These are phyloP conservation scores for Molanna angustata DNA, from an alignment of 2,888 invertebrate genomes.

Conservation along the genomic window DNA sequence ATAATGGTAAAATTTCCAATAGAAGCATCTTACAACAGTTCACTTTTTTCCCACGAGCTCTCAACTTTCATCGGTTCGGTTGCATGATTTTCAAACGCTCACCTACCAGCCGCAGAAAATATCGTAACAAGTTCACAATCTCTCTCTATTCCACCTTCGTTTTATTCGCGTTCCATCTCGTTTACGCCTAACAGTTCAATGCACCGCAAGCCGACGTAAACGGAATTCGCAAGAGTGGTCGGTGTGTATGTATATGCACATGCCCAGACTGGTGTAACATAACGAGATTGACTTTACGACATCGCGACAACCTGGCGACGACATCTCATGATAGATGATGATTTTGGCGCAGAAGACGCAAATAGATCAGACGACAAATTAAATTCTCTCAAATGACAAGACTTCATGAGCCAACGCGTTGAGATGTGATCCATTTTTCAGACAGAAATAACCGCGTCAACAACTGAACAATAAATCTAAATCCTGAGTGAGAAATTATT, in stretches of 20 bases:
- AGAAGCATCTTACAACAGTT: background rate
- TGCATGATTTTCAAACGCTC: conserved; percentile 23
- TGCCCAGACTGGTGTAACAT: background rate
- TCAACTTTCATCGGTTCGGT: conserved; percentile 25
- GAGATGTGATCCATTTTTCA: no score
- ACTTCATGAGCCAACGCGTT: no score
- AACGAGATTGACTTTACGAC: conserved; percentile 1
- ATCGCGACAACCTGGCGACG: conserved; percentile 4
- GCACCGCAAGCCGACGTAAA: conserved; percentile 25
- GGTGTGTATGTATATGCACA: no score
- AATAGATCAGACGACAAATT: conserved; percentile 11
- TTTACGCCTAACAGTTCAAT: conserved; percentile 24
- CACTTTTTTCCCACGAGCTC: conserved; percentile 24
- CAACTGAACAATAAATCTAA: no score
- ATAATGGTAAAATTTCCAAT: background rate
- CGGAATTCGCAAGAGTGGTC: conserved; percentile 16
- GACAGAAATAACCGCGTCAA: no score
- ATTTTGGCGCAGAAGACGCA: conserved; percentile 1
- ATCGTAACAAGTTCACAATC: background rate
- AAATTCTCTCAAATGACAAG: background rate
- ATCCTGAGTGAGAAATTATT: no score
- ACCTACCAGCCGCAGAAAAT: conserved; percentile 11
- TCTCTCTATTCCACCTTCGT: background rate
- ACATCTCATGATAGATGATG: conserved; percentile 7
- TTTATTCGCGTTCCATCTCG: background rate